Base-by-base conservation (phyloP, 2,113 vertebrate species). In the Trogon surrucura region DNA sequence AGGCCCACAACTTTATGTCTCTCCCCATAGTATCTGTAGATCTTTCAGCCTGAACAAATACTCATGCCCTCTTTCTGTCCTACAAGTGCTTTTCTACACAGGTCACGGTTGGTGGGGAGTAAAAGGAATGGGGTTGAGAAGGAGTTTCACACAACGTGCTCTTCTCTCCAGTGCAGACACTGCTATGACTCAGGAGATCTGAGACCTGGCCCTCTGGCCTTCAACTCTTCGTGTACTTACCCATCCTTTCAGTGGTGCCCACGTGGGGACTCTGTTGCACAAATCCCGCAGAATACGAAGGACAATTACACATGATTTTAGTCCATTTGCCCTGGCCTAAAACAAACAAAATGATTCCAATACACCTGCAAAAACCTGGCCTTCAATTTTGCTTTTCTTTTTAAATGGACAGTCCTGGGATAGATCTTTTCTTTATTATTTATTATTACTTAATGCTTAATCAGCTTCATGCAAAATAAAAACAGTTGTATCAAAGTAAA, bases 221-320 rank as follows among this genome's bases (percentile, higher is more conserved):
- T 81, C 78, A 80, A 14, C 64, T 61, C 81, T 56, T 81, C 93
- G 92, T 56, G 69, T 97, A 99, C 99, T 99, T 97, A 99, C 99
- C 99, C 99, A 99, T 98, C 99, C 99, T 98, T 99, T 99, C 84
- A 99, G 98, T n/a, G 99, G 99, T 75, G 99, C 99, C 99, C 99
- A 99, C 58, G 98, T 97, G n/a, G 98, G 98, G 90, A 99, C 98
- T 98, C 99, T 98, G 98, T 99, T 99, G 99, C 99, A 99, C 98
- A 99, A 99, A 98, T 99, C 98, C 95, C 99, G 98, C 71, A 99
- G 99, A 98, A 99, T 99, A 95, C 99, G 99, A 90, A 99, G 99
- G 81, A 99, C 98, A 96, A 99, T 99, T 97, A 99, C 99, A 97
- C 99, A 99, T 95, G 99, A 99, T 97, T 99, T 99, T 98, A 99